Evolutionary conservation across 2,113 vertebrate genomes (phyloP), one percentile per base, ranked within the genome.

Genomic region (Megaceryle maxima): DNA sequence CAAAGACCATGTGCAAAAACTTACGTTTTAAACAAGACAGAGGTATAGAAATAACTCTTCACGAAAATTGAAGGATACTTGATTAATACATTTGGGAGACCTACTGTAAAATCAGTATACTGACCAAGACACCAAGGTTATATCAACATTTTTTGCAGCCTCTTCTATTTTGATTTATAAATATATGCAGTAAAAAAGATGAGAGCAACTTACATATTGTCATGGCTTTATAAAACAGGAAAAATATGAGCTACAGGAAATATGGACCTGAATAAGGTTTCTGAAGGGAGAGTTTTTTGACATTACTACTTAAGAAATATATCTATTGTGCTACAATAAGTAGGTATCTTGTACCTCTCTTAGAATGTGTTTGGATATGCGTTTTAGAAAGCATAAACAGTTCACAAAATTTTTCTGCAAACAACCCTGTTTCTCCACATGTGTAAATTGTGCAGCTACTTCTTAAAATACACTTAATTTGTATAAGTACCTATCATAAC

Each of bases 331-430:
- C 7, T 39, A 56, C 83, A 90, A 16, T 20, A 64, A 41, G n/a
- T 9, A 75, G 18, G 33, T 50, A 56, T 24, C 13, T 66, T 55
- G 11, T 9, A 35, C 2, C 48, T 13, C 9, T 16, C 14, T 16
- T 39, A 26, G 18, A 21, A 53, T 19, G 21, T 8, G 18, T 19
- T 55, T 37, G n/a, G 11, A 11, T 63, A 25, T 48, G 8, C 24
- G 44, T 57, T 83, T 68, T 37, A 73, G 35, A 57, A 74, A 43
- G 4, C 0, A 0, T 2, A 1, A 13, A 72, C 11, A 55, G 33
- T 18, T 73, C 0, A 0, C 5, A 64, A 63, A 11, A 22, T 41
- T 6, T 72, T 11, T 64, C 50, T 79, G 82, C 33, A 33, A 48
- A n/a, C 6, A 72, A 57, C 3, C 21, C 74, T 46, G 13, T 37